phyloP scores from a whole-genome alignment of 2,888 invertebrate species.

The Hirtodrosophila cameraria region DNA sequence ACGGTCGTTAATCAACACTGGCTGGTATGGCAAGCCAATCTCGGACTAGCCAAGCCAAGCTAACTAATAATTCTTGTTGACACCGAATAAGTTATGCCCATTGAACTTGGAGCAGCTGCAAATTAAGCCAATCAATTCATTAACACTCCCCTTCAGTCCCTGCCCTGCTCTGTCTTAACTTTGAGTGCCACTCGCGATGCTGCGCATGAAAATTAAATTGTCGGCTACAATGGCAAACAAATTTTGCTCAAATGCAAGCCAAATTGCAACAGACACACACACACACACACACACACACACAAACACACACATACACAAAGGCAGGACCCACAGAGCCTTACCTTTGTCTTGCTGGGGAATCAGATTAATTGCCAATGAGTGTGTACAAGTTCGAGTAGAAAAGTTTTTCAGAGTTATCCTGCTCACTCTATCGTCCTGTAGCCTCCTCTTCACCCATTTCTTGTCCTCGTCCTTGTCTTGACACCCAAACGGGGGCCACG shows the following conservation, averaged over 20 bases:
- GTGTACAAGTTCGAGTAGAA: slow-evolving; percentile 77
- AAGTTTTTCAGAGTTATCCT: slow-evolving; percentile 66
- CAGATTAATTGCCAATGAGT: slow-evolving; percentile 83
- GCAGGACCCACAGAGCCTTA: slow-evolving; percentile 51
- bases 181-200: slow-evolving; percentile 39
- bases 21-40: slow-evolving; percentile 45
- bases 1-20: slow-evolving; percentile 69
- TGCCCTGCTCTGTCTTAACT: slow-evolving; percentile 16
- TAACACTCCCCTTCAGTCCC: slow-evolving; percentile 29
- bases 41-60: slow-evolving; percentile 31
- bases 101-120: slow-evolving; percentile 61
- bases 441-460: no score
- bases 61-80: slow-evolving; percentile 75
- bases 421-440: slow-evolving; percentile 29
- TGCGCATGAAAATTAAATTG: slow-evolving; percentile 58
- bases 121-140: slow-evolving; percentile 79
- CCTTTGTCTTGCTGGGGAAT: slow-evolving; percentile 64
- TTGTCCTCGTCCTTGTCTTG: slow-evolving; percentile 27
- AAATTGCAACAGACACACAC: slow-evolving; percentile 64
- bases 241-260: slow-evolving; percentile 58
- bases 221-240: slow-evolving; percentile 59
- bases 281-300: neutral
- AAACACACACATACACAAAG: neutral
- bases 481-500: slow-evolving; percentile 61
- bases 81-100: slow-evolving; percentile 72